phyloP scores from a whole-genome alignment of 2,797 vertebrate species.

The Hydrophis major region DNA sequence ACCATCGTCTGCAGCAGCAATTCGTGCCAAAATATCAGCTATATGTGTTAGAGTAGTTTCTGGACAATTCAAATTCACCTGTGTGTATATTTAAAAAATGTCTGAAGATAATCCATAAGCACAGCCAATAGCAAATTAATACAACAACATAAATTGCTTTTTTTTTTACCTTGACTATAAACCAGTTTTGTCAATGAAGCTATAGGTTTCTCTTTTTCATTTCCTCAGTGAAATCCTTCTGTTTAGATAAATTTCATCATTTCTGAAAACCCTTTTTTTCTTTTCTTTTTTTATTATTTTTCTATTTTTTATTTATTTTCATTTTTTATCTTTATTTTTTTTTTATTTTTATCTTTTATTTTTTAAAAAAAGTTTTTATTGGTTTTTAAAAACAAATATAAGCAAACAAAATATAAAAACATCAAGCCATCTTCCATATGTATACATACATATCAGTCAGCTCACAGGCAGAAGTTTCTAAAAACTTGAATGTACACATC shows the following conservation, averaged over 20 bases:
- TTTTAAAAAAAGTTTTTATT: too few species aligned
- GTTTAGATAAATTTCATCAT: neutral
- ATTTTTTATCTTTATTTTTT: too few species aligned
- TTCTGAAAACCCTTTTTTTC: neutral
- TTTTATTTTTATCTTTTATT: too few species aligned
- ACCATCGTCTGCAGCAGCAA: constrained; percentile 85
- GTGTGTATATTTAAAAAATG: constrained; percentile 30
- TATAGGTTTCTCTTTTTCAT: neutral
- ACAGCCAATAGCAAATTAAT: neutral
- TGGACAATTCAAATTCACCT: constrained; percentile 78
- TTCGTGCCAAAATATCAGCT: constrained; percentile 87
- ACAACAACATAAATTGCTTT: neutral
- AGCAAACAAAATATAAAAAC: too few species aligned
- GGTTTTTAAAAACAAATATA: too few species aligned
- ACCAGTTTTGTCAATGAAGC: neutral
- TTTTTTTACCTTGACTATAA: neutral
- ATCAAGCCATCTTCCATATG: too few species aligned
- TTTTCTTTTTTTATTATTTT: too few species aligned
- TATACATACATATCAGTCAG: neutral
- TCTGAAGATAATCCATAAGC: constrained; percentile 7
- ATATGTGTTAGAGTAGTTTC: constrained; percentile 81
- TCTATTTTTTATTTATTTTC: too few species aligned
- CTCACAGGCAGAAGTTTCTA: neutral
- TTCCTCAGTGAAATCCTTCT: neutral
- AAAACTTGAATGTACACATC: neutral